Evolutionary conservation across 2,113 vertebrate genomes (phyloP), one percentile per base, ranked within the genome.

Genomic region (Ptilonorhynchus violaceus): DNA sequence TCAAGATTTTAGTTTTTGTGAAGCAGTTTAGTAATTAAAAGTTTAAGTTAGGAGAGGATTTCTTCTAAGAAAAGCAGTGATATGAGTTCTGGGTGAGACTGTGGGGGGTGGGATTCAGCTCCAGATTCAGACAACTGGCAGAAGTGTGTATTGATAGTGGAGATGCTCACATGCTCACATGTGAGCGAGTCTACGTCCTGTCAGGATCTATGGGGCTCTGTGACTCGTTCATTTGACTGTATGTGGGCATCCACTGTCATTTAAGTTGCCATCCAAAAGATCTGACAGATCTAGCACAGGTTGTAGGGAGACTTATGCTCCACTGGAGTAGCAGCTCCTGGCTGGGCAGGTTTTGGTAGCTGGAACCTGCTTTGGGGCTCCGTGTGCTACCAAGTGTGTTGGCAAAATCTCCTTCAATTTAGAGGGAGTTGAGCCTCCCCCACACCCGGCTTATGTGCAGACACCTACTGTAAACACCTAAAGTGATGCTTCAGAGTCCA

Each of bases 351-450:
- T n/a, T 70, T 27, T 0, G 0, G 8, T 10, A n/a, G 41, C 33
- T 47, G 69, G 33, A 82, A 52, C 19, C 7, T 39, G 35, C 56
- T 14, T 16, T 42, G 21, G 68, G 59, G 53, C 41, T 91, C n/a
- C 0, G 0, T 60, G 56, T 2, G 7, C 23, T 44, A 3, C 23
- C 4, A 4, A 5, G 11, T 0, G 1, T 2, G 1, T 25, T 52
- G 82, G 30, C 25, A 85, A 91, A 82, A 31, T 68, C 33, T 72
- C 12, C 72, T n/a, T 31, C 17, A 19, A 15, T 11, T 62, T 12
- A n/a, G 39, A 1, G 2, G 22, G 27, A 79, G 14, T 9, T 52
- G 59, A 92, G 46, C 44, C 24, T n/a, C 44, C 46, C 8, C 18
- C 16, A 17, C 17, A 15, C 14, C 30, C 0, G 0, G 31, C 7